Evolutionary conservation across 2,888 invertebrate genomes (phyloP).

Genomic region (Cryptocephalus primarius): DNA sequence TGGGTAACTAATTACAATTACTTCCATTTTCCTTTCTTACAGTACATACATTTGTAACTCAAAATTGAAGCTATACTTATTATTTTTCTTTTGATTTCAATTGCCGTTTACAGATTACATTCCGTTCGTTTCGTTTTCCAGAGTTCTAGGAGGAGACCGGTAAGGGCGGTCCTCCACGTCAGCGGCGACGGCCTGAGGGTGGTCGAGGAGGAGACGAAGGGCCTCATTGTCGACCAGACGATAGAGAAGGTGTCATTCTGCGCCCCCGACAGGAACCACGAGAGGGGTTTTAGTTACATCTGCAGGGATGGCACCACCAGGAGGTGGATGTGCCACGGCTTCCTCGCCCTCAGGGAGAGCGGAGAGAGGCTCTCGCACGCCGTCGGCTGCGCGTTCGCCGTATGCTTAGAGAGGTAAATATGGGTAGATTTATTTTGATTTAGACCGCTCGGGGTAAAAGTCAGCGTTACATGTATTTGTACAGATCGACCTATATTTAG

Average conservation of each 20-base stretch:
- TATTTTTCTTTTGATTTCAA: too few relatives aligned
- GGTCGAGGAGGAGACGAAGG: conserved; percentile 97
- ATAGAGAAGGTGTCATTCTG: conserved; percentile 99
- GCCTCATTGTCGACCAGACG: conserved; percentile 97
- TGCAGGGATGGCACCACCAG: conserved; percentile 97
- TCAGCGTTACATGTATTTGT: too few relatives aligned
- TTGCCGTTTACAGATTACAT: too few relatives aligned
- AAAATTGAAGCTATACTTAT: too few relatives aligned
- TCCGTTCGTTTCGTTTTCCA: conserved; percentile 35
- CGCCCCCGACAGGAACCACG: conserved; percentile 87
- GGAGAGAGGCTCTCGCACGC: conserved; percentile 98
- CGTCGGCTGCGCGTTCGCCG: conserved; percentile 98
- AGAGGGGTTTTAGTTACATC: conserved; percentile 97
- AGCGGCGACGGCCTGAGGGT: conserved; percentile 94
- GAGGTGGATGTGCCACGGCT: conserved; percentile 99
- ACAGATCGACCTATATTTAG: too few relatives aligned
- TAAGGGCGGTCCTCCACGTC: conserved; percentile 81
- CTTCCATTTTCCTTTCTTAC: too few relatives aligned
- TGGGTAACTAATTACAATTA: too few relatives aligned
- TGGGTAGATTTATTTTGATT: too few relatives aligned
- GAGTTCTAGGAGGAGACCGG: conserved; percentile 80
- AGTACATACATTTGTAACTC: too few relatives aligned
- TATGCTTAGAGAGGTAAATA: conserved; percentile 71
- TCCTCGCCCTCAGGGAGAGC: conserved; percentile 88
- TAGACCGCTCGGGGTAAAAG: too few relatives aligned